phyloP scores from a whole-genome alignment of 2,113 vertebrate genomes.

The Shinisaurus crocodilurus region DNA sequence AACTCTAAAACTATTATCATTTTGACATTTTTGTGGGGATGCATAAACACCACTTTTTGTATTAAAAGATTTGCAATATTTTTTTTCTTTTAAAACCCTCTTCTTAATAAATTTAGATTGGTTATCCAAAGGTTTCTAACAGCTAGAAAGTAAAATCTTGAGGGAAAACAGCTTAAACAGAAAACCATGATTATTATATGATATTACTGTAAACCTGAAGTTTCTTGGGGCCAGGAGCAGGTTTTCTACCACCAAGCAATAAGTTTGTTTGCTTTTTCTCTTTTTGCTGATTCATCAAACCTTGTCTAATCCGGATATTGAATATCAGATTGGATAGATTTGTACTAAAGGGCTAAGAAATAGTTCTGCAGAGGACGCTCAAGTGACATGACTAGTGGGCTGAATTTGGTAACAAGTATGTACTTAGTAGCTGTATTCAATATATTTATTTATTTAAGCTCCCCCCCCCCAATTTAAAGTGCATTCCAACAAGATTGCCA shows the following conservation, averaged over 20 bases:
- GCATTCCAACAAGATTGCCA: too few species aligned
- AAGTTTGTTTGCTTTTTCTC: background rate
- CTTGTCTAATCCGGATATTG: background rate
- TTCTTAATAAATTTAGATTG: background rate
- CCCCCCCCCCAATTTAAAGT: background rate
- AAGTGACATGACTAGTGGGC: background rate
- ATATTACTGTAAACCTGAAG: background rate
- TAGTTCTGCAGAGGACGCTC: background rate
- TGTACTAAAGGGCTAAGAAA: background rate
- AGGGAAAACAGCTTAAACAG: background rate
- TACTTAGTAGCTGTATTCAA: background rate
- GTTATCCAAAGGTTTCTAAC: background rate
- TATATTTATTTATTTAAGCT: background rate
- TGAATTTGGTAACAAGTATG: background rate
- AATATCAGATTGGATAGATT: background rate
- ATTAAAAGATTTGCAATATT: background rate
- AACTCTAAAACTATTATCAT: slow-evolving; percentile 11
- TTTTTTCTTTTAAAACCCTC: background rate
- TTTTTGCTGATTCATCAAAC: background rate
- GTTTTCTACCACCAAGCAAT: background rate
- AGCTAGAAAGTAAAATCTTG: background rate
- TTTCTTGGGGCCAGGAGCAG: background rate
- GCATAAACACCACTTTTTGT: background rate
- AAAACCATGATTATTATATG: background rate
- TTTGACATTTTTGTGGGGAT: slow-evolving; percentile 1